A percentile compares a stretch with the other conserved stretches of the same genome.
Conservation (phyloP, 2,888 invertebrate species). For the Esperia sulphurella region DNA sequence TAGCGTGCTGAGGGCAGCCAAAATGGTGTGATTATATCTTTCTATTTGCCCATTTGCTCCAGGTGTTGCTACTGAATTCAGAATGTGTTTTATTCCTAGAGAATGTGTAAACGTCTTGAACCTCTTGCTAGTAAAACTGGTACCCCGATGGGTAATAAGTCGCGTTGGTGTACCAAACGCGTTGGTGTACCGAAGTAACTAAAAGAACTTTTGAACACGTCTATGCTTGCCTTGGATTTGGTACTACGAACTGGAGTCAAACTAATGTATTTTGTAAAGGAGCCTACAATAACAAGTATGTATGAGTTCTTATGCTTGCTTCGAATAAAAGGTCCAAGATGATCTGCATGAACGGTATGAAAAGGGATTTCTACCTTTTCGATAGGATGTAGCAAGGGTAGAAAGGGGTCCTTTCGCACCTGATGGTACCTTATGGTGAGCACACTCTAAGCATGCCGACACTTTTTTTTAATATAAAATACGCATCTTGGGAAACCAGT, state of each 20-base stretch:
- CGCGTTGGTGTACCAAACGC: constrained; percentile 6
- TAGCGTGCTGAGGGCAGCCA: no score
- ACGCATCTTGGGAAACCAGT: constrained; percentile 21
- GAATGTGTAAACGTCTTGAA: constrained; percentile 6
- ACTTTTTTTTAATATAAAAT: no score
- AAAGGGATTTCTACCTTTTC: not conserved
- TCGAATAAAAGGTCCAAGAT: constrained; percentile 1
- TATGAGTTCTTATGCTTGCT: constrained; percentile 16
- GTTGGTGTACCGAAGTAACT: no score
- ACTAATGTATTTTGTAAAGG: not conserved
- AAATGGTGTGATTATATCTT: not conserved
- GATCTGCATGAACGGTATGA: not conserved
- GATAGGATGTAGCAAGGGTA: not conserved
- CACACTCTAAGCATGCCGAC: no score
- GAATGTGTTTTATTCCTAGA: not conserved
- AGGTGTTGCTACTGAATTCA: constrained; percentile 2
- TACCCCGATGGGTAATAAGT: constrained; percentile 6
- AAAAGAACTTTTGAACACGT: no score
- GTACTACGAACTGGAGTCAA: no score
- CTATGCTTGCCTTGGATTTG: no score
- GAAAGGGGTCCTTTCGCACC: no score
- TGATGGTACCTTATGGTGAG: no score
- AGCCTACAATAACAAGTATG: constrained; percentile 14
- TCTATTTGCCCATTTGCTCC: constrained; percentile 1
- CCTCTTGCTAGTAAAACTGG: constrained; percentile 7